Percentiles rank a stretch among this genome's conserved stretches.
These are phyloP conservation scores for Drosophila willistoni DNA, from an alignment of 1,140 invertebrate species.

Conservation along the genomic window DNA sequence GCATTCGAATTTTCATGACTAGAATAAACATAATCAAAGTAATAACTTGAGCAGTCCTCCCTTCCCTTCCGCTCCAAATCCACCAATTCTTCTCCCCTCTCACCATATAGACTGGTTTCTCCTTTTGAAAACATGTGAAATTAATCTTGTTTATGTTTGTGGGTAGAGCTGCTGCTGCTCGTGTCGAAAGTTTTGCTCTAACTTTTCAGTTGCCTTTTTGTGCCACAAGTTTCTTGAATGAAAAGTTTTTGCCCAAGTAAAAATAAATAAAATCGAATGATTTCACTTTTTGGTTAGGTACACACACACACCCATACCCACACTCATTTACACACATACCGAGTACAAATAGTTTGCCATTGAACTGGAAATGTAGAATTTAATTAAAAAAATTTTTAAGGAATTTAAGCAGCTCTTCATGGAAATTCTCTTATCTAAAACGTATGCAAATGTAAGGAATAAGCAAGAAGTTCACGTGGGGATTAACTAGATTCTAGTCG, in stretches of 20 bases:
- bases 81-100: not conserved
- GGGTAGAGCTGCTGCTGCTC: slow-evolving; percentile 36
- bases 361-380: slow-evolving; percentile 63
- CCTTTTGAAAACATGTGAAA: slow-evolving; percentile 66
- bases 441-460: slow-evolving; percentile 26
- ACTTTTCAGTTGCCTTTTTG: slow-evolving; percentile 62
- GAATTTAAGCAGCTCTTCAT: slow-evolving; percentile 7
- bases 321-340: not conserved
- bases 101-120: not conserved
- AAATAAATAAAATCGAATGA: slow-evolving; percentile 75
- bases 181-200: slow-evolving; percentile 64
- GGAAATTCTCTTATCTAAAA: slow-evolving; percentile 18
- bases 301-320: slow-evolving; percentile 33
- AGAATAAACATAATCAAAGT: slow-evolving; percentile 81
- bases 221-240: slow-evolving; percentile 46
- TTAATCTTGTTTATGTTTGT: slow-evolving; percentile 78
- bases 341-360: slow-evolving; percentile 29
- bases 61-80: not conserved
- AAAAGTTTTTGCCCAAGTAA: slow-evolving; percentile 57
- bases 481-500: not conserved
- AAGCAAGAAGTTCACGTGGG: not conserved
- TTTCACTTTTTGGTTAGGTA: slow-evolving; percentile 61
- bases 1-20: slow-evolving; percentile 72
- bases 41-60: slow-evolving; percentile 59
- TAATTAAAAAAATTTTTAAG: slow-evolving; percentile 63